phyloP scores from a whole-genome alignment of 2,797 vertebrate genomes.

The Acestrorhynchus altus region DNA sequence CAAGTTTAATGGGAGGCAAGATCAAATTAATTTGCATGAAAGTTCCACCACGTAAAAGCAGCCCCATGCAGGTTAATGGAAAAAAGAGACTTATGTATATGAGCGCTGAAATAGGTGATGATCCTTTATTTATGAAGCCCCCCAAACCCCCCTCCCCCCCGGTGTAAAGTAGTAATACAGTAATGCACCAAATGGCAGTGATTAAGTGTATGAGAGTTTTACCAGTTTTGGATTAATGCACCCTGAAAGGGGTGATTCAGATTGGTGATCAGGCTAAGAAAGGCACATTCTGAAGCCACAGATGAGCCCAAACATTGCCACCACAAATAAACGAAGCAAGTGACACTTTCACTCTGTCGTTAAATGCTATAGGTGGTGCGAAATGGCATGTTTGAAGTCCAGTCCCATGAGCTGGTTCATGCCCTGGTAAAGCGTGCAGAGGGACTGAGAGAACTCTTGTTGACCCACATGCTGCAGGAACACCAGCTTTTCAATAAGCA shows the following conservation, averaged over 20 bases:
- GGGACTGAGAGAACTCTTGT: slow-evolving; percentile 78
- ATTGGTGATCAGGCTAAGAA: too few relatives aligned
- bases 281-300: too few relatives aligned
- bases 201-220: too few relatives aligned
- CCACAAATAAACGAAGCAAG: too few relatives aligned
- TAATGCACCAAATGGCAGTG: neutral
- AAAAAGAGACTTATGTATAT: too few relatives aligned
- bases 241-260: too few relatives aligned
- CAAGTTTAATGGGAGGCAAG: too few relatives aligned
- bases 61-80: neutral
- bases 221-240: too few relatives aligned
- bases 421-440: slow-evolving; percentile 79
- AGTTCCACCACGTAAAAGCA: too few relatives aligned
- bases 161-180: neutral
- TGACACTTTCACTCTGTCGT: neutral
- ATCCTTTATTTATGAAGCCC: neutral
- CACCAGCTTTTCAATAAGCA: slow-evolving; percentile 78
- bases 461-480: slow-evolving; percentile 77
- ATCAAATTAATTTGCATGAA: too few relatives aligned
- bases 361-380: slow-evolving; percentile 72
- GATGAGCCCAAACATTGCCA: too few relatives aligned
- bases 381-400: slow-evolving; percentile 90
- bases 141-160: neutral
- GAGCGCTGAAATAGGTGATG: neutral
- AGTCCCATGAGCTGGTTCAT: slow-evolving; percentile 81